Conservation (phyloP, 2,888 invertebrate species). For the Eilema griseolum region DNA sequence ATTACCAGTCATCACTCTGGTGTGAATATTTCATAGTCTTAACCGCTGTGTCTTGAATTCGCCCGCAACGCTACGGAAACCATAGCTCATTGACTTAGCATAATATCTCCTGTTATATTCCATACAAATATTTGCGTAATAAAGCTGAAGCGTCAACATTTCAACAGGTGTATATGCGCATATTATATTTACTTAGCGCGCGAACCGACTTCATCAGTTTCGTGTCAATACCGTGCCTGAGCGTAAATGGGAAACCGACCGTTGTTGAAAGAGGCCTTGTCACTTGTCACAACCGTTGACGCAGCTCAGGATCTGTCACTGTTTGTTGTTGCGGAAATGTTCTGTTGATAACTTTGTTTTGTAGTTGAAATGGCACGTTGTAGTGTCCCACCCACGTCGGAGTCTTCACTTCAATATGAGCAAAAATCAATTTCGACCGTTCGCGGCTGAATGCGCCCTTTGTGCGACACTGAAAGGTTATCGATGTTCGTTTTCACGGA, state of each 20-base stretch:
- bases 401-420: slow-evolving; percentile 67
- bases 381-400: slow-evolving; percentile 37
- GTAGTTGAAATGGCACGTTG: slow-evolving; percentile 43
- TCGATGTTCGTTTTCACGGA: slow-evolving; percentile 82
- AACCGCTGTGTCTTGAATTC: neutral
- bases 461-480: slow-evolving; percentile 81
- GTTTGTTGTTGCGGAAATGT: slow-evolving; percentile 26
- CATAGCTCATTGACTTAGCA: neutral
- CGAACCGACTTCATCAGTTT: slow-evolving; percentile 25
- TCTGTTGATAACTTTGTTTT: slow-evolving; percentile 48
- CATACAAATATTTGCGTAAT: slow-evolving; percentile 2
- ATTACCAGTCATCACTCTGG: neutral
- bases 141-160: slow-evolving; percentile 1
- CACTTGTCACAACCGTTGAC: slow-evolving; percentile 39
- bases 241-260: slow-evolving; percentile 40
- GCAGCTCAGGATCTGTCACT: slow-evolving; percentile 28
- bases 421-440: slow-evolving; percentile 81
- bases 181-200: slow-evolving; percentile 2
- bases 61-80: neutral
- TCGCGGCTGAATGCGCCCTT: slow-evolving; percentile 78
- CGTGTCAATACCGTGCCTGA: slow-evolving; percentile 31
- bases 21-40: neutral
- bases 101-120: neutral
- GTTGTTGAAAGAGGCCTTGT: slow-evolving; percentile 29
- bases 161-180: neutral